Evolutionary conservation across 2,113 vertebrate genomes (phyloP), one percentile per base, ranked within the genome.

Genomic region (Syngnathus floridae): DNA sequence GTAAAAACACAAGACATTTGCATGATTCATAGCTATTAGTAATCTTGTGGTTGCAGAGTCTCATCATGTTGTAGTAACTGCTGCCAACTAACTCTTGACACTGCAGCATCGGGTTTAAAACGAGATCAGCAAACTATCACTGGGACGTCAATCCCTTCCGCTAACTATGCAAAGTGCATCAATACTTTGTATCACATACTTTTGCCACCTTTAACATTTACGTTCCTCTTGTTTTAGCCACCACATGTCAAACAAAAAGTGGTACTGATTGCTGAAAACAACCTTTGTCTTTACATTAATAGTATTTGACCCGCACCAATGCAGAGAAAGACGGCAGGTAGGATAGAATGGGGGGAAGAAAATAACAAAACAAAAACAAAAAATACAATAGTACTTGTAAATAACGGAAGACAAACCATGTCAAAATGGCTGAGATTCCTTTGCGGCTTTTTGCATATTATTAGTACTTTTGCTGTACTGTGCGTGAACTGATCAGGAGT

Each of bases 391-490:
- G 68, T 69, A 72, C 59, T 71, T 76, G 65, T 36, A 70, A 69
- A 67, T 61, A 69, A 75, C 57, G 74, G 68, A 83, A 77, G 75
- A 84, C 72, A 75, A 78, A 81, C 77, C 80, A 82, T 77, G 70
- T 82, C 61, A 72, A 64, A 71, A 89, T 89, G 86, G 88, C 87
- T 85, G 82, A 86, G 69, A 84, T 87, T 90, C 84, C 86, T 87
- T 85, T 86, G 78, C 82, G 78, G 76, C 78, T 56, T 72, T 87
- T 90, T 90, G 87, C 88, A 90, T 90, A 88, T 83, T 81, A 79
- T 76, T 0, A 67, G 78, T 43, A 61, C 59, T 43, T 61, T 43
- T 72, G 73, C 54, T 73, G 66, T 63, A 70, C 56, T 73, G 69
- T 64, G 62, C 41, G 58, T 72, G 77, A 80, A 83, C 66, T 78